Percentiles rank a stretch among this genome's conserved stretches.
These are phyloP conservation scores for Cuculus canorus DNA, from an alignment of 2,797 vertebrate genomes.

Conservation along the genomic window DNA sequence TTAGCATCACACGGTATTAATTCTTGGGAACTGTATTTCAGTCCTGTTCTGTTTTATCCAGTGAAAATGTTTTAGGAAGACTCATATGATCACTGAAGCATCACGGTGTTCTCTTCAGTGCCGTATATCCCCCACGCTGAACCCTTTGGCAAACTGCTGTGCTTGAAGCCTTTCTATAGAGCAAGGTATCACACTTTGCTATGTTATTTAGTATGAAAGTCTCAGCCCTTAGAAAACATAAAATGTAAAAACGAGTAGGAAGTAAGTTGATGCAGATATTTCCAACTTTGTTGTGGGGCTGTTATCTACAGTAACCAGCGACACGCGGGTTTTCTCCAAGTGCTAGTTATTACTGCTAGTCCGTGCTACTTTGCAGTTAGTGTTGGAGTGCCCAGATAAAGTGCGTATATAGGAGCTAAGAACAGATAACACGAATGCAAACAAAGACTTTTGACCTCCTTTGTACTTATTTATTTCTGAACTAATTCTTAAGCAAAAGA, in stretches of 20 bases:
- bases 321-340: slow-evolving; percentile 34
- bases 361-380: slow-evolving; percentile 69
- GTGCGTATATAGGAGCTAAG: slow-evolving; percentile 70
- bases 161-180: slow-evolving; percentile 36
- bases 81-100: neutral
- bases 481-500: slow-evolving; percentile 44
- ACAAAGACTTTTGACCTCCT: slow-evolving; percentile 65
- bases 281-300: slow-evolving; percentile 52
- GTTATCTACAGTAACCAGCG: slow-evolving; percentile 66
- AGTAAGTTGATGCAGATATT: slow-evolving; percentile 58
- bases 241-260: slow-evolving; percentile 19
- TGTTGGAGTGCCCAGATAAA: slow-evolving; percentile 71
- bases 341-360: slow-evolving; percentile 51
- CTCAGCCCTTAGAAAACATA: slow-evolving; percentile 52
- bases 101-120: neutral
- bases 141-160: slow-evolving; percentile 31
- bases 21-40: neutral
- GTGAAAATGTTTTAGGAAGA: slow-evolving; percentile 15
- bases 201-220: slow-evolving; percentile 7
- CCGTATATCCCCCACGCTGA: neutral
- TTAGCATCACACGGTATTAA: neutral
- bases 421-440: slow-evolving; percentile 72
- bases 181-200: slow-evolving; percentile 23
- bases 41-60: neutral
- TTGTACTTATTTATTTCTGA: slow-evolving; percentile 67